Conservation (phyloP, 1,140 invertebrate species). For the Mylabris phalerata region DNA sequence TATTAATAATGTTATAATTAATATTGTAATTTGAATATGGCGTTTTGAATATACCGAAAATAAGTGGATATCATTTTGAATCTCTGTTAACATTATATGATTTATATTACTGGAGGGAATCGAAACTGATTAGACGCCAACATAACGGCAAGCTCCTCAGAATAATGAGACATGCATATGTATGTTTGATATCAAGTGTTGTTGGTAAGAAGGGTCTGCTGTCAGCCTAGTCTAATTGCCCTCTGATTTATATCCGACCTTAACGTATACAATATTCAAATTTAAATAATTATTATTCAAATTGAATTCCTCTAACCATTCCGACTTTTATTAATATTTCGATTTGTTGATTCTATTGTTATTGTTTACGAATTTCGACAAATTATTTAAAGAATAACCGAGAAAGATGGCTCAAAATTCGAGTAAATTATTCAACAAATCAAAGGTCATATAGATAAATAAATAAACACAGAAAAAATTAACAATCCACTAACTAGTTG, state of each 20-base stretch:
- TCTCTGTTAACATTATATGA: slow-evolving; percentile 20
- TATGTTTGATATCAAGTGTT: slow-evolving; percentile 17
- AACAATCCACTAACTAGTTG: too few relatives aligned
- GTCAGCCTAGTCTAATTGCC: slow-evolving; percentile 22
- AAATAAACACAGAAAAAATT: too few relatives aligned
- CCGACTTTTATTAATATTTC: neutral
- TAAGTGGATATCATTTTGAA: slow-evolving; percentile 2
- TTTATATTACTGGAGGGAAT: slow-evolving; percentile 22
- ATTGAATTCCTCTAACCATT: slow-evolving; percentile 15
- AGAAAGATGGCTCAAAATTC: too few relatives aligned
- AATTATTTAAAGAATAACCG: too few relatives aligned
- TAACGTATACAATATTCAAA: slow-evolving; percentile 20
- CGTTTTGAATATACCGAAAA: too few relatives aligned
- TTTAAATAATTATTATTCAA: slow-evolving; percentile 24
- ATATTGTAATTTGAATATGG: too few relatives aligned
- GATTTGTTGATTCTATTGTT: too few relatives aligned
- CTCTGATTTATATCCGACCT: slow-evolving; percentile 21
- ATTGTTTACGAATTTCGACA: too few relatives aligned
- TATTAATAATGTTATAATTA: neutral
- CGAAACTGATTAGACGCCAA: slow-evolving; percentile 17
- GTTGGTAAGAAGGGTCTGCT: slow-evolving; percentile 19
- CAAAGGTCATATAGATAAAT: too few relatives aligned
- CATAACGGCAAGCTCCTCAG: slow-evolving; percentile 20
- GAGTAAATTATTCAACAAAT: too few relatives aligned
- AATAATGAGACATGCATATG: slow-evolving; percentile 27